Evolutionary conservation across 2,113 vertebrate genomes (phyloP).

Genomic region (Balaeniceps rex): DNA sequence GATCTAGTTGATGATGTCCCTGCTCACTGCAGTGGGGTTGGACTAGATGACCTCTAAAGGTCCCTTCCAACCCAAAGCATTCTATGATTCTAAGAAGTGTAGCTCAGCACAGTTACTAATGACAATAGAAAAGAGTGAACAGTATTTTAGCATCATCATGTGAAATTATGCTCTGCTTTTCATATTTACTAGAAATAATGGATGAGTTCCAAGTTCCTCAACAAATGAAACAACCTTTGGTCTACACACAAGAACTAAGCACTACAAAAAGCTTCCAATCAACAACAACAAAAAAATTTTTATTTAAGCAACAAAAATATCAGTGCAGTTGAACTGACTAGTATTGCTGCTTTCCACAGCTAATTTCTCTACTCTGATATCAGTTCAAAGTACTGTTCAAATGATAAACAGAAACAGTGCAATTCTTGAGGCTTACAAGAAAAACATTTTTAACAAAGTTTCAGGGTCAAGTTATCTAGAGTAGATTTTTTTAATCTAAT

Average conservation of each 20-base stretch:
- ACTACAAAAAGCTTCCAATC: neutral
- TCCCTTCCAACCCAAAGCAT: too few relatives aligned
- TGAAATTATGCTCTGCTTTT: neutral
- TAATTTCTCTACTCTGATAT: neutral
- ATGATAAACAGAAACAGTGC: neutral
- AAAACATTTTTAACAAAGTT: neutral
- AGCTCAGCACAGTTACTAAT: neutral
- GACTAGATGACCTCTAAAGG: too few relatives aligned
- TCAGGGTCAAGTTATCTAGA: neutral
- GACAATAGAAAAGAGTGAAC: neutral
- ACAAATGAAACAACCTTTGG: neutral
- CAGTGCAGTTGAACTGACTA: neutral
- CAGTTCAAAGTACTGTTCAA: neutral
- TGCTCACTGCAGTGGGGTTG: too few relatives aligned
- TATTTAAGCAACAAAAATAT: neutral
- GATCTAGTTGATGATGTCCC: too few relatives aligned
- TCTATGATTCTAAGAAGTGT: too few relatives aligned
- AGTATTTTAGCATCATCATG: neutral
- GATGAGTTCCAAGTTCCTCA: neutral
- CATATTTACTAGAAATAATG: neutral
- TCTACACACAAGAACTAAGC: neutral
- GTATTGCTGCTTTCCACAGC: neutral
- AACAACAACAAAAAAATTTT: neutral
- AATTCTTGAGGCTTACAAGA: neutral
- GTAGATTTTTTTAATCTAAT: neutral